Conservation (phyloP, 1,140 invertebrate species). For the Plectrocnemia conspersa region DNA sequence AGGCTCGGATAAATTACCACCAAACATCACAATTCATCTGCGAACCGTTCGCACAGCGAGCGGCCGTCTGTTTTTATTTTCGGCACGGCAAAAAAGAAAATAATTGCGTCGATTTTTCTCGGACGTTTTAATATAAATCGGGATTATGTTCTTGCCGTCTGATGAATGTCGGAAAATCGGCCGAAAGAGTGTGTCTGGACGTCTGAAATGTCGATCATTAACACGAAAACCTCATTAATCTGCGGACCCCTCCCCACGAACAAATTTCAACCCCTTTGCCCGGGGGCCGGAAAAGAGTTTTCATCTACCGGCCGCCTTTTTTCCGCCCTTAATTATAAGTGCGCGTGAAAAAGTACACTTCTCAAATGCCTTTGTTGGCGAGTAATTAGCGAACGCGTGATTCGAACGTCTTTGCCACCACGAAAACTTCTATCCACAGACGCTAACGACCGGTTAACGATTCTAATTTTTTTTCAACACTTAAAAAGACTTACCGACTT, state of each 20-base stretch:
- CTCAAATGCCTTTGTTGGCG: conserved; percentile 28
- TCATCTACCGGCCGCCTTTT: conserved; percentile 4
- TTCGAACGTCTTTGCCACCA: conserved; percentile 18
- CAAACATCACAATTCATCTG: too few species aligned
- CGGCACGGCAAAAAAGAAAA: too few species aligned
- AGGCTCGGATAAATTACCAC: too few species aligned
- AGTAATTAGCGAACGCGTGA: conserved; percentile 35
- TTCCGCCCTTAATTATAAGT: conserved; percentile 28
- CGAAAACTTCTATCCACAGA: conserved; percentile 15
- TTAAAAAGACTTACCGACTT: too few species aligned
- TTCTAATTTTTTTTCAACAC: too few species aligned
- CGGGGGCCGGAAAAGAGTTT: conserved; percentile 5
- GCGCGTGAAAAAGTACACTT: conserved; percentile 31
- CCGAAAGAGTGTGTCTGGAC: too few species aligned
- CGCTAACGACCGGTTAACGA: conserved; percentile 35
- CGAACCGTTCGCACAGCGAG: too few species aligned
- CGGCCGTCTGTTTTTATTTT: too few species aligned
- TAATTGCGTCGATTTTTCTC: too few species aligned
- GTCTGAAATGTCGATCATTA: conserved; percentile 33
- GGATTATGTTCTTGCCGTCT: too few species aligned
- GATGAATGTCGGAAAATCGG: too few species aligned
- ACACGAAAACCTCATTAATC: conserved; percentile 31
- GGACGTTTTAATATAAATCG: too few species aligned
- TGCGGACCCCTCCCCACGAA: conserved; percentile 6
- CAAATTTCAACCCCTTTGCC: conserved; percentile 15